phyloP scores from a whole-genome alignment of 92 coral and sea anemone genomes.

The Heteractis magnifica region DNA sequence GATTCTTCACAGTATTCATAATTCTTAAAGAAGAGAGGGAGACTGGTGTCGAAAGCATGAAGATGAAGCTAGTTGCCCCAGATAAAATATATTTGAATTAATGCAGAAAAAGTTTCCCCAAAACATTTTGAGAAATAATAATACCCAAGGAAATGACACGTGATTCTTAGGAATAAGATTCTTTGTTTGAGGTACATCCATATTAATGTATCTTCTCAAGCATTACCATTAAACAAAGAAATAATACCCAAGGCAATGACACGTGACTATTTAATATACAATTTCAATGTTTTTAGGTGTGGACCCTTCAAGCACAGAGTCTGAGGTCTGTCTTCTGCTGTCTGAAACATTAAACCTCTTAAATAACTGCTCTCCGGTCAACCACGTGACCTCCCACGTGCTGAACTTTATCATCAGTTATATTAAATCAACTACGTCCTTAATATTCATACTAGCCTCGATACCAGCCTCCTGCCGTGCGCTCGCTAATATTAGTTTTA shows the following conservation, averaged over 20 bases:
- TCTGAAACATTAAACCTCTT: conserved; percentile 82
- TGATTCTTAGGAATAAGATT: too few relatives aligned
- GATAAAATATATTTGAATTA: too few relatives aligned
- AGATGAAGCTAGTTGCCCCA: too few relatives aligned
- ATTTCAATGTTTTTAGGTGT: conserved; percentile 44
- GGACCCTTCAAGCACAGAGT: conserved; percentile 74
- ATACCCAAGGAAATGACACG: too few relatives aligned
- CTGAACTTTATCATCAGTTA: conserved; percentile 67
- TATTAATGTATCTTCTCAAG: too few relatives aligned
- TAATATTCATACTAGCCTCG: conserved; percentile 74
- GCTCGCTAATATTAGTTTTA: conserved; percentile 75
- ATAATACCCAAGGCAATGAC: too few relatives aligned
- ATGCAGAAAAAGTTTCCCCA: too few relatives aligned
- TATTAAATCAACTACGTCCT: conserved; percentile 69
- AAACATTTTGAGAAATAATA: too few relatives aligned
- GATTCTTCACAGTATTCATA: background rate
- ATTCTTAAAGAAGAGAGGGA: background rate
- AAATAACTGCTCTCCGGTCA: conserved; percentile 83
- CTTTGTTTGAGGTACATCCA: too few relatives aligned
- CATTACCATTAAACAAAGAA: too few relatives aligned
- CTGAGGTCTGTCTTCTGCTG: conserved; percentile 78
- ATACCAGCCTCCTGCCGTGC: conserved; percentile 94
- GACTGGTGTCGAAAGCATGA: too few relatives aligned
- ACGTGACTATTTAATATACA: too few relatives aligned
- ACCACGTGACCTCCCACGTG: conserved; percentile 56